Base-by-base conservation (phyloP, 2,888 invertebrate species). In the Polyploca ridens region DNA sequence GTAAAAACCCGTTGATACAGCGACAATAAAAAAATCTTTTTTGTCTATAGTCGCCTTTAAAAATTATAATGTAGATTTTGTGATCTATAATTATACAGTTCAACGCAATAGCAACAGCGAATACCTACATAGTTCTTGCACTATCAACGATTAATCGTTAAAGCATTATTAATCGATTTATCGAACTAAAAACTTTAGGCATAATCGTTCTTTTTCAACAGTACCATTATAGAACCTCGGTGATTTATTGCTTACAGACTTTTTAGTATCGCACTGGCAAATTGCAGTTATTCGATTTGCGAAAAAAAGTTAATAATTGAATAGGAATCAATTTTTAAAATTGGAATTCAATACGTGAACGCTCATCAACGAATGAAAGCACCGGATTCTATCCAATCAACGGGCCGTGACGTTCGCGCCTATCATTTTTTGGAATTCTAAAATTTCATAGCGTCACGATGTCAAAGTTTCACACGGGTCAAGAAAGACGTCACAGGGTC, bases 391-490 rank as follows among this genome's bases (percentile, higher is more conserved):
- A 71, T 75, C 77, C 83, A 81, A 82, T 81, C 88, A 83, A 69
- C 77, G 82, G 81, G 71, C 84, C 88, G 84, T 85, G 83, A 86
- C 87, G 83, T 80, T 80, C 69, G 74, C 75, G 70, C 73, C 74
- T 75, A 78, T 74, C 74, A 79, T 81, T 85, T 78, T 84, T 77
- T 69, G 58, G 79, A 77, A 72, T 79, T 80, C 69, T 78, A 85
- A 84, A 82, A 80, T 75, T 78, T 81, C 79, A 73, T 77, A 81
- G 80, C 82, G 77, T 89, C 90, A 90, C 90, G 90, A 90, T 88
- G 88, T 84, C 85, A 84, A 80, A 87, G 86, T 79, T 90, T 90
- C 90, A 89, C 90, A 90, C 90, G 90, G 90, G 89, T 90, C 88
- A 87, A 76, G 75, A 74, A 35, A 44, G 64, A 72, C 73, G 82